Percentiles rank a stretch among this genome's conserved stretches.
These are phyloP conservation scores for Drosophila cracens DNA, from an alignment of 2,888 invertebrate species.

Conservation along the genomic window DNA sequence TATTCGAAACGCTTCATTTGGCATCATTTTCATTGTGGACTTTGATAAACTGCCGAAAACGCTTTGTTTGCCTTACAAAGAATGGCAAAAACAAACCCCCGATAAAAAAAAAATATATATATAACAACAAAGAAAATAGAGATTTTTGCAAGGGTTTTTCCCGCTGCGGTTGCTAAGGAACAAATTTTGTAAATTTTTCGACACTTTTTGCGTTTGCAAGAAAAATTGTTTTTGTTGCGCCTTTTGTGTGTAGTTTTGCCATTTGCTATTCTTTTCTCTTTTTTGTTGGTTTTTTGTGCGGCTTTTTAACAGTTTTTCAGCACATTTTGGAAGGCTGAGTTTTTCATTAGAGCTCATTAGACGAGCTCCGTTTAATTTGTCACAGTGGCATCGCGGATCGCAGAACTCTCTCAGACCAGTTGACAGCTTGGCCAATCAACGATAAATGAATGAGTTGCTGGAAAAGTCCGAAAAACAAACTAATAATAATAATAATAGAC, in stretches of 20 bases:
- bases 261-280: slow-evolving; percentile 31
- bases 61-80: slow-evolving; percentile 66
- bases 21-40: slow-evolving; percentile 43
- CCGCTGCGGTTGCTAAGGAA: slow-evolving; percentile 38
- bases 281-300: slow-evolving; percentile 47
- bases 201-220: slow-evolving; percentile 48
- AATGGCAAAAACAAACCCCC: slow-evolving; percentile 75
- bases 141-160: slow-evolving; percentile 68
- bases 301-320: slow-evolving; percentile 64
- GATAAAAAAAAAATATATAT: not conserved
- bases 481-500: no score
- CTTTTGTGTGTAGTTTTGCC: slow-evolving; percentile 56
- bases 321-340: slow-evolving; percentile 9
- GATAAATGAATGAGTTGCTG: slow-evolving; percentile 42
- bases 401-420: slow-evolving; percentile 18
- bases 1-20: slow-evolving; percentile 65
- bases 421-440: slow-evolving; percentile 61
- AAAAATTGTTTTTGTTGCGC: slow-evolving; percentile 72
- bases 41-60: slow-evolving; percentile 36
- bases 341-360: slow-evolving; percentile 67
- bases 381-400: slow-evolving; percentile 59
- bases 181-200: slow-evolving; percentile 53
- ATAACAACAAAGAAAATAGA: slow-evolving; percentile 24
- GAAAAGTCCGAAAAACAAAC: not conserved
- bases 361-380: slow-evolving; percentile 70